Base-by-base conservation (phyloP, 64 coral and sea anemone species). In the Pocillopora verrucosa region DNA sequence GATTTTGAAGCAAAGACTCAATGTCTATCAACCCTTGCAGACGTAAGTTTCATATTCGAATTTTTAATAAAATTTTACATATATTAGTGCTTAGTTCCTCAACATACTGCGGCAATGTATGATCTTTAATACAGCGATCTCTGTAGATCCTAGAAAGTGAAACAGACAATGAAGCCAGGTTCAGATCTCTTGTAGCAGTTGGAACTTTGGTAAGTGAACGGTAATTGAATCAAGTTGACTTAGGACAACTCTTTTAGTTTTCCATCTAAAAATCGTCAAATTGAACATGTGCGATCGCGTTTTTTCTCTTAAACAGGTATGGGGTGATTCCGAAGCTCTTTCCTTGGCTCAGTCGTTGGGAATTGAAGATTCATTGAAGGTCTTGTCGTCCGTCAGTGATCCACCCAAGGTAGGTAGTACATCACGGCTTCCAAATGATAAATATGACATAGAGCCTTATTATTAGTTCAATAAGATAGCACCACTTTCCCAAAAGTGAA, bases 1-100 rank as follows among this genome's bases (percentile, higher is more conserved):
- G 94, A 96, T 58, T 91, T 96, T 87, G 94, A 90, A 77, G 91
- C 91, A 45, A 92, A 93, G 79, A 92, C 89, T 5, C 91, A 90
- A 13, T 96, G 94, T 79, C 76, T 96, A 72, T 76, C 88, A 9
- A 56, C 60, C 12, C 72, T 96, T 34, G 63, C 76, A 56, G 87
- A 16, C 59, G 94, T 96, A 80, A 96, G 94, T 93, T 25, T 79
- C 58, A 17, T 57, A 56, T 51, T 51, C 41, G 41, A 51, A 51
- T 51, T 51, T 51, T 51, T 51, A 51, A 51, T 65, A 22, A 86
- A n/a, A 14, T 16, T 59, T 59, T 81, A 11, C 4, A 17, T 12
- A 16, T 41, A 26, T 25, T 56, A 63, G 22, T 6, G 25, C 65
- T 13, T 10, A 56, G 5, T 60, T 17, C 6, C 67, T 25, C 67